These are phyloP conservation scores for Chrysomela aeneicollis DNA, from an alignment of 2,888 invertebrate genomes.

Conservation along the genomic window DNA sequence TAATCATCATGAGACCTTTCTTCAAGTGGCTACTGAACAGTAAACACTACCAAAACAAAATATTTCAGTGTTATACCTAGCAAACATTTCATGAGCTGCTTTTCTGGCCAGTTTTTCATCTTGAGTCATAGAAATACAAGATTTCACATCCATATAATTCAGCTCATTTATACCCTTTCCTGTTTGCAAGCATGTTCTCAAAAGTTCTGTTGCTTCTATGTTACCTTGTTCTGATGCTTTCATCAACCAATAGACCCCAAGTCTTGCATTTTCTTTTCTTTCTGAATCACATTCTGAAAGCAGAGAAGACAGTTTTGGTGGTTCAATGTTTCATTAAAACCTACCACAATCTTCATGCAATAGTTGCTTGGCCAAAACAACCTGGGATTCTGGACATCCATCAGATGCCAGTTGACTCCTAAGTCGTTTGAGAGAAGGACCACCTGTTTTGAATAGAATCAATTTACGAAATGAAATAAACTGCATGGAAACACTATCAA, in stretches of 20 bases:
- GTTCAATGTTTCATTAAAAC: slow-evolving; percentile 31
- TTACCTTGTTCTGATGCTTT: slow-evolving; percentile 93
- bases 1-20: no score
- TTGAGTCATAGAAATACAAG: slow-evolving; percentile 83
- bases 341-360: slow-evolving; percentile 81
- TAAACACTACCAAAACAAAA: no score
- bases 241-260: slow-evolving; percentile 91
- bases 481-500: not conserved
- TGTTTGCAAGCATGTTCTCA: slow-evolving; percentile 76
- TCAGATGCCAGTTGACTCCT: slow-evolving; percentile 83
- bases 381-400: slow-evolving; percentile 89
- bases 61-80: no score
- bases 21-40: no score
- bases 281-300: slow-evolving; percentile 65
- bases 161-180: slow-evolving; percentile 78
- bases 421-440: slow-evolving; percentile 70
- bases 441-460: no score
- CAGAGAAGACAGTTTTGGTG: not conserved
- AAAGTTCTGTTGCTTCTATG: slow-evolving; percentile 81
- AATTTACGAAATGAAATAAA: not conserved
- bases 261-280: slow-evolving; percentile 77
- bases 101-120: slow-evolving; percentile 88
- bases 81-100: slow-evolving; percentile 87
- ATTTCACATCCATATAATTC: slow-evolving; percentile 76
- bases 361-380: slow-evolving; percentile 84